A percentile compares a stretch with the other conserved stretches of the same genome.
phyloP scores from a whole-genome alignment of 2,888 invertebrate species.

The Cephus rjabovi region DNA sequence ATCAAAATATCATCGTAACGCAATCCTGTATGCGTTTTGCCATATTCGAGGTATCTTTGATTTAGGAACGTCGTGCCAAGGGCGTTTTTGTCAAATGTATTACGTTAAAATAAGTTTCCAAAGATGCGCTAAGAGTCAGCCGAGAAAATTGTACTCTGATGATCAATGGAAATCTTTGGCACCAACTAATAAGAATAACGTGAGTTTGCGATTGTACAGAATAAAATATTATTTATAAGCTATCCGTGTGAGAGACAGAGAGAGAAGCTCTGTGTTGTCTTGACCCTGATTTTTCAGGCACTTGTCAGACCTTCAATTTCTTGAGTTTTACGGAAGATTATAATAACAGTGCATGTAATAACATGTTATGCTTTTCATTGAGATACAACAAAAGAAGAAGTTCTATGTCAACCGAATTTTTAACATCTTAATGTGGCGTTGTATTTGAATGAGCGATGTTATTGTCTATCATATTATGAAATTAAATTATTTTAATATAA shows the following conservation, averaged over 20 bases:
- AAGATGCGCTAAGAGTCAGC: constrained; percentile 1
- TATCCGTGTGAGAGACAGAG: constrained; percentile 11
- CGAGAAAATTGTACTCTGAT: background rate
- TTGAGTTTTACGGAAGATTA: background rate
- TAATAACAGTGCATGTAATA: background rate
- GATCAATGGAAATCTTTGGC: background rate
- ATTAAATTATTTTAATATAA: constrained; percentile 63
- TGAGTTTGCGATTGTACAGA: constrained; percentile 5
- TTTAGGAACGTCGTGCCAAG: constrained; percentile 12
- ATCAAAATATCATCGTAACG: background rate
- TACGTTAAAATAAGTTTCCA: constrained; percentile 20
- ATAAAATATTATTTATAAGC: constrained; percentile 17
- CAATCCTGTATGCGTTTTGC: background rate
- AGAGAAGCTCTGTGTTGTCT: constrained; percentile 6
- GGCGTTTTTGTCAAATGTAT: constrained; percentile 13
- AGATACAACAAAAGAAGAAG: background rate
- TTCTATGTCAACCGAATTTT: background rate
- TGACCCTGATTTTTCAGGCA: background rate
- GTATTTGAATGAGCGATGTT: constrained; percentile 49
- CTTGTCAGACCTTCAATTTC: background rate
- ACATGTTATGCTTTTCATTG: background rate
- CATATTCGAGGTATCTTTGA: constrained; percentile 7
- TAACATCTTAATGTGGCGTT: constrained; percentile 21
- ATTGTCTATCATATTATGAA: constrained; percentile 52
- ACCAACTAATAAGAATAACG: background rate